Evolutionary conservation across 1,140 invertebrate genomes (phyloP).

Genomic region (Episyrphus balteatus): DNA sequence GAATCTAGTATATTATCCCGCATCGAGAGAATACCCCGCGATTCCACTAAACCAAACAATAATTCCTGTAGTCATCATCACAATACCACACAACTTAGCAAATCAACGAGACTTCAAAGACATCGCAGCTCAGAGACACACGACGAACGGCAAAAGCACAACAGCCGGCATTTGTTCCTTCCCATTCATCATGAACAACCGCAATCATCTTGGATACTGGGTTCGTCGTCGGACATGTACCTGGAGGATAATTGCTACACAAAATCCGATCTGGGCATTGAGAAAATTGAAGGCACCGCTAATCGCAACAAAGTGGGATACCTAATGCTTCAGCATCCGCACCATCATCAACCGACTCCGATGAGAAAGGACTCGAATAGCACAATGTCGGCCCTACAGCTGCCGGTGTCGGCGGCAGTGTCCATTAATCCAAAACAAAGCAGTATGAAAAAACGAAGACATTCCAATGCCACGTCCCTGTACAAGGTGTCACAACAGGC

Average conservation of each 20-base stretch:
- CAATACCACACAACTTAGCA: slow-evolving; percentile 2
- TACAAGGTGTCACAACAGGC: slow-evolving; percentile 13
- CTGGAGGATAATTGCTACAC: slow-evolving; percentile 33
- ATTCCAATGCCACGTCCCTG: slow-evolving; percentile 47
- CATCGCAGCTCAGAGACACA: slow-evolving; percentile 34
- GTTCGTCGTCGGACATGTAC: slow-evolving; percentile 33
- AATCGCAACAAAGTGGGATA: slow-evolving; percentile 16
- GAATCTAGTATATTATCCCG: slow-evolving; percentile 9
- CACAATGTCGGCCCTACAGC: slow-evolving; percentile 47
- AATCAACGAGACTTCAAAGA: slow-evolving; percentile 22
- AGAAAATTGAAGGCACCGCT: slow-evolving; percentile 11
- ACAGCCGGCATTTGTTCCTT: slow-evolving; percentile 21
- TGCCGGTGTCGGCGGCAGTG: slow-evolving; percentile 32
- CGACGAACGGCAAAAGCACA: slow-evolving; percentile 28
- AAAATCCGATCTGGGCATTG: slow-evolving; percentile 33
- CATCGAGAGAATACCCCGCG: neutral
- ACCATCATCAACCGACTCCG: slow-evolving; percentile 15
- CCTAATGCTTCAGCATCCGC: slow-evolving; percentile 16
- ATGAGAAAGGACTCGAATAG: slow-evolving; percentile 47
- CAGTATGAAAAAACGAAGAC: slow-evolving; percentile 39
- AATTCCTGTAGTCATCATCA: slow-evolving; percentile 10
- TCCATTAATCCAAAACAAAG: slow-evolving; percentile 5
- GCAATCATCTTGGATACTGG: slow-evolving; percentile 26
- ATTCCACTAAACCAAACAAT: too few species aligned
- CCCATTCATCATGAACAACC: slow-evolving; percentile 21